Percentiles rank a stretch among this genome's conserved stretches.
Conservation (phyloP, 2,797 vertebrate genomes). For the Microchirus variegatus region DNA sequence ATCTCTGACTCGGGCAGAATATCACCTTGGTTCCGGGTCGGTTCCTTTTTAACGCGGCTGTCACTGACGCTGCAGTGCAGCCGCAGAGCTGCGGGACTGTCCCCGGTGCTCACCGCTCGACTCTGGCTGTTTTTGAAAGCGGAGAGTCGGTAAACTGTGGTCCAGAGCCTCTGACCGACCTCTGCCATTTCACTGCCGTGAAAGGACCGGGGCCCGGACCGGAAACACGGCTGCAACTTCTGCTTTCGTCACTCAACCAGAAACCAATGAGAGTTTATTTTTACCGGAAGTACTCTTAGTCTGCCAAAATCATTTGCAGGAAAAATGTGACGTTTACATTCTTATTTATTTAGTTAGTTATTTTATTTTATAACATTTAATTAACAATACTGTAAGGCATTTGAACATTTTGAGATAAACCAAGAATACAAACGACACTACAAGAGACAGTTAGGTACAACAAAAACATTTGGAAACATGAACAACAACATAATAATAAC, state of each 20-base stretch:
- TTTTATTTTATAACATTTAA: background rate
- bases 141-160: constrained; percentile 39
- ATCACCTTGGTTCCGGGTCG: background rate
- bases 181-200: constrained; percentile 73
- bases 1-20: constrained; percentile 2
- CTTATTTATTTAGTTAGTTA: background rate
- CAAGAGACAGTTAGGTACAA: too few relatives aligned
- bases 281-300: constrained; percentile 47
- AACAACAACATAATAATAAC: too few relatives aligned
- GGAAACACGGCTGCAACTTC: constrained; percentile 40
- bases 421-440: too few relatives aligned
- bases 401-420: too few relatives aligned
- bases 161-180: constrained; percentile 61
- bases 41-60: background rate
- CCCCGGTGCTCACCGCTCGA: background rate
- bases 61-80: background rate
- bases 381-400: too few relatives aligned
- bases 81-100: constrained; percentile 3
- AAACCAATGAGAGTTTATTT: constrained; percentile 57
- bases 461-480: too few relatives aligned
- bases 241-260: constrained; percentile 10
- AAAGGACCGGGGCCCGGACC: background rate
- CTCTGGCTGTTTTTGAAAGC: constrained; percentile 17
- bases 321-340: background rate
- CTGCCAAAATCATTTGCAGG: constrained; percentile 46